phyloP scores from a whole-genome alignment of 2,888 invertebrate genomes.

The Calliphora vomitoria region DNA sequence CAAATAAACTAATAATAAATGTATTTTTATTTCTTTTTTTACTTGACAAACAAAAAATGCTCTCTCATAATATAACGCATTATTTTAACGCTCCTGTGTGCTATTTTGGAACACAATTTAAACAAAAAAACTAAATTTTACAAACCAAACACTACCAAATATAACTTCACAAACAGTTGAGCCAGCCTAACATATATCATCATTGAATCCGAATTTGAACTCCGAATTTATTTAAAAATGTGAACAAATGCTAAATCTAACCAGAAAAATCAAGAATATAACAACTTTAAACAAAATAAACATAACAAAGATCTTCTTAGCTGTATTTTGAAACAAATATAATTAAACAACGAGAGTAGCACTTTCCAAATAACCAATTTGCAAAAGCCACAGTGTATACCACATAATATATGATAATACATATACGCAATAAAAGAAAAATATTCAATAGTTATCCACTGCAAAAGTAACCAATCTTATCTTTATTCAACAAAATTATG shows the following conservation, averaged over 20 bases:
- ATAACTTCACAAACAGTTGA: slow-evolving; percentile 78
- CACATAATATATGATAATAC: slow-evolving; percentile 15
- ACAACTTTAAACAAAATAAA: slow-evolving; percentile 46
- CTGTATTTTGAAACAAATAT: slow-evolving; percentile 13
- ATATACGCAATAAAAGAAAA: slow-evolving; percentile 34
- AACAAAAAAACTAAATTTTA: slow-evolving; percentile 34
- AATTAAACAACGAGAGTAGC: slow-evolving; percentile 7
- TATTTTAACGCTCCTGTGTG: slow-evolving; percentile 71
- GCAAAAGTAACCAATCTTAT: slow-evolving; percentile 1
- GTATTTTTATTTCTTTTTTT: slow-evolving; percentile 74
- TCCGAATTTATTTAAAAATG: slow-evolving; percentile 74
- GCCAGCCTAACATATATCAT: slow-evolving; percentile 84
- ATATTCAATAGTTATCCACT: slow-evolving; percentile 32
- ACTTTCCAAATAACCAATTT: slow-evolving; percentile 12
- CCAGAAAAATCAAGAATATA: slow-evolving; percentile 40
- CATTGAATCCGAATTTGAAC: slow-evolving; percentile 80
- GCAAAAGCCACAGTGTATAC: slow-evolving; percentile 43
- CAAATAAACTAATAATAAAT: slow-evolving; percentile 72
- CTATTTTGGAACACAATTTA: slow-evolving; percentile 71
- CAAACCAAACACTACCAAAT: slow-evolving; percentile 29
- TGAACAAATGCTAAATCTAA: slow-evolving; percentile 24
- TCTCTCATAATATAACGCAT: slow-evolving; percentile 57
- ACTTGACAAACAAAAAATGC: slow-evolving; percentile 56
- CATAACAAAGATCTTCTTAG: neutral
- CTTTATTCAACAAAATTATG: slow-evolving; percentile 33